A percentile compares a stretch with the other conserved stretches of the same genome.
Conservation (phyloP, 2,888 invertebrate species). For the Callimorpha dominula region DNA sequence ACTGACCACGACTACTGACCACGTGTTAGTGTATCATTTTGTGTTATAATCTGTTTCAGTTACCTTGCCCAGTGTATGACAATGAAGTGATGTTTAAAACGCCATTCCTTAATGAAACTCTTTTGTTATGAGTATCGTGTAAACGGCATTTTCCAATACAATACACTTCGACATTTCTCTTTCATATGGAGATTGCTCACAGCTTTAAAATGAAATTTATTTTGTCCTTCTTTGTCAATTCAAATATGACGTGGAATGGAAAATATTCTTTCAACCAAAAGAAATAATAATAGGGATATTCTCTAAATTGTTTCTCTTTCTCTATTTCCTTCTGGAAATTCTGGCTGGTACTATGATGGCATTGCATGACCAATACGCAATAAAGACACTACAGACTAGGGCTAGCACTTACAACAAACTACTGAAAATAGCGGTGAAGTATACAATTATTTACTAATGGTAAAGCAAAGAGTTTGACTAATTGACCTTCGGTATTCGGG, state of each 20-base stretch:
- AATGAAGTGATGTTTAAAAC: neutral
- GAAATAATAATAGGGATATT: neutral
- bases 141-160: conserved; percentile 3
- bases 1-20: too few relatives aligned
- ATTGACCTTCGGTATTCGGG: too few relatives aligned
- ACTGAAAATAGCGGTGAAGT: too few relatives aligned
- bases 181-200: conserved; percentile 1
- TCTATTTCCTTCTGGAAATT: neutral
- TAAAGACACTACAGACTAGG: too few relatives aligned
- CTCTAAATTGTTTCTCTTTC: neutral
- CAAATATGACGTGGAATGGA: neutral
- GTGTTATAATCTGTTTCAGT: too few relatives aligned
- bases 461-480: too few relatives aligned
- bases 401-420: too few relatives aligned
- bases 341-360: too few relatives aligned
- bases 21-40: too few relatives aligned
- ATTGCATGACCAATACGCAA: too few relatives aligned
- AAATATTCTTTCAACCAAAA: neutral
- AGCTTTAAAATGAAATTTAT: neutral
- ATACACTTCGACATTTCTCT: neutral
- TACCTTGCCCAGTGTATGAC: neutral
- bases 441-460: too few relatives aligned
- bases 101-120: neutral
- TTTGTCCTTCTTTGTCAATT: neutral
- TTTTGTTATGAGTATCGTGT: conserved; percentile 2